A percentile compares a stretch with the other conserved stretches of the same genome.
These are phyloP conservation scores for Caloenas nicobarica DNA, from an alignment of 2,113 vertebrate genomes.

Conservation along the genomic window DNA sequence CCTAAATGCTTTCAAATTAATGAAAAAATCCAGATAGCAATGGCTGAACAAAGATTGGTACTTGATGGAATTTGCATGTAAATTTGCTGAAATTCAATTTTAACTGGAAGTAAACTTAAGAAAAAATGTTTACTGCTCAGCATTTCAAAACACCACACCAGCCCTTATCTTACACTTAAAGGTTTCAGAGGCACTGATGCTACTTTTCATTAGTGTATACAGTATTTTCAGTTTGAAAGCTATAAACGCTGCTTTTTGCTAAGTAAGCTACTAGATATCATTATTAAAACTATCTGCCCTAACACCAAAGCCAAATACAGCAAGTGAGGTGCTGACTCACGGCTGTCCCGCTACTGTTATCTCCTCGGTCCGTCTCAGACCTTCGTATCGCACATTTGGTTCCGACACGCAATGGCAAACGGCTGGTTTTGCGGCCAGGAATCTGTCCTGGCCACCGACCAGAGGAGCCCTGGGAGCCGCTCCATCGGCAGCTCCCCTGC, in stretches of 20 bases:
- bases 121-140: not conserved
- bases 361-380: not conserved
- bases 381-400: too few species aligned
- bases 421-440: too few species aligned
- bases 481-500: not conserved
- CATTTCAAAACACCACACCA: not conserved
- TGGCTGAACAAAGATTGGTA: not conserved
- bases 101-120: not conserved
- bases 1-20: slow-evolving; percentile 31
- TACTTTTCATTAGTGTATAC: not conserved
- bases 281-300: not conserved
- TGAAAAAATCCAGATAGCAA: not conserved
- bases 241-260: not conserved
- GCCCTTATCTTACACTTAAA: not conserved
- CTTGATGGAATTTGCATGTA: not conserved
- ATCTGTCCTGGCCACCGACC: too few species aligned
- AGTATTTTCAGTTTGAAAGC: not conserved
- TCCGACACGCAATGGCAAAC: too few species aligned
- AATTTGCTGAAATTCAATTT: not conserved
- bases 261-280: not conserved
- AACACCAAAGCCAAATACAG: not conserved
- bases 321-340: not conserved
- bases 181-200: not conserved
- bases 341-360: rapidly evolving
- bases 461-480: not conserved